Conservation (phyloP, 2,888 invertebrate species). For the Campoletis raptor region DNA sequence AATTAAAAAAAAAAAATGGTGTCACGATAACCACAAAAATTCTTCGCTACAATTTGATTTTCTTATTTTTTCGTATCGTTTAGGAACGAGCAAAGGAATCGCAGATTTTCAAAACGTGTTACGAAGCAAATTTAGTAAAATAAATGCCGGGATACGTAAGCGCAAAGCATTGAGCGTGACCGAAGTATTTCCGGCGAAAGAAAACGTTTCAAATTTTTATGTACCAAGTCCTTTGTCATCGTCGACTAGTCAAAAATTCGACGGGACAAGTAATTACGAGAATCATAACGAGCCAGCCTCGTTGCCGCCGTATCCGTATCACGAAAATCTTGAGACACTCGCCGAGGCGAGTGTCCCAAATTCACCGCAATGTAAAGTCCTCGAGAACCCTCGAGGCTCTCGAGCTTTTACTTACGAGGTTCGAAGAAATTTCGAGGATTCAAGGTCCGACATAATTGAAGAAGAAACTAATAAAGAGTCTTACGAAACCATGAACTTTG, state of each 20-base stretch:
- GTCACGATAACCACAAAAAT: neutral
- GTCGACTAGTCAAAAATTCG: constrained; percentile 78
- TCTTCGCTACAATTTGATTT: neutral
- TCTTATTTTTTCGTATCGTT: neutral
- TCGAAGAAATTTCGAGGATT: constrained; percentile 69
- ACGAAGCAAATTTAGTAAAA: constrained; percentile 89
- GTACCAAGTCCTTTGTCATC: constrained; percentile 88
- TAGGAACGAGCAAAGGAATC: constrained; percentile 86
- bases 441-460: constrained; percentile 35
- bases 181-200: constrained; percentile 86
- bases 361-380: constrained; percentile 75
- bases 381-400: constrained; percentile 58
- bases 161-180: constrained; percentile 90
- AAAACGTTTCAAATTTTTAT: constrained; percentile 86
- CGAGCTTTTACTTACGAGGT: constrained; percentile 71
- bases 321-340: constrained; percentile 83
- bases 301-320: constrained; percentile 84
- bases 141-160: constrained; percentile 89
- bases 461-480: constrained; percentile 68
- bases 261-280: constrained; percentile 70
- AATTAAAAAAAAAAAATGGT: too few species aligned
- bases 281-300: constrained; percentile 83
- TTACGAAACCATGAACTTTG: constrained; percentile 74
- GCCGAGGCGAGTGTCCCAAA: constrained; percentile 83
- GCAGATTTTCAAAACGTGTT: constrained; percentile 88